Conservation (phyloP, 2,888 invertebrate genomes). For the Agrilus biguttatus region DNA sequence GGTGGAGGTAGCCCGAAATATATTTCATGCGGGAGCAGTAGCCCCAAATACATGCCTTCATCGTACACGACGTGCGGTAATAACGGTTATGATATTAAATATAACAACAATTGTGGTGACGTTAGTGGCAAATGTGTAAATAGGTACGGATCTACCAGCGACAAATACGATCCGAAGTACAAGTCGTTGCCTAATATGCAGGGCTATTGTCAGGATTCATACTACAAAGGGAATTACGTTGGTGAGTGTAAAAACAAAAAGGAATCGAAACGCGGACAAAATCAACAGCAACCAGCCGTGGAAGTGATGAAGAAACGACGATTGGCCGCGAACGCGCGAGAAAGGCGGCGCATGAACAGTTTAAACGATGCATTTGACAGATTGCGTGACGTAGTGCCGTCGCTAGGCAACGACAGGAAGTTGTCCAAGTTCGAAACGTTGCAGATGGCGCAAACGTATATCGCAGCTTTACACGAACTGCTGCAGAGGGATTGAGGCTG, state of each 20-base stretch:
- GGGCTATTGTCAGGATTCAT: slow-evolving; percentile 15
- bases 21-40: too few relatives aligned
- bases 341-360: slow-evolving; percentile 57
- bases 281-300: slow-evolving; percentile 18
- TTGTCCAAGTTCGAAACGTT: slow-evolving; percentile 62
- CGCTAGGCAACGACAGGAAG: slow-evolving; percentile 53
- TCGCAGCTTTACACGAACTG: slow-evolving; percentile 50
- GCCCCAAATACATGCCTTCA: not conserved
- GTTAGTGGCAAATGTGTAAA: slow-evolving; percentile 2
- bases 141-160: too few relatives aligned
- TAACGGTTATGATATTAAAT: slow-evolving; percentile 18
- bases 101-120: slow-evolving; percentile 9
- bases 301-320: slow-evolving; percentile 41
- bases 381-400: slow-evolving; percentile 54
- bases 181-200: slow-evolving; percentile 13
- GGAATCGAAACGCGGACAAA: slow-evolving; percentile 7
- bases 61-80: too few relatives aligned
- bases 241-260: slow-evolving; percentile 9
- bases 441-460: slow-evolving; percentile 67
- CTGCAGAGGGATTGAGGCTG: slow-evolving; percentile 29
- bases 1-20: too few relatives aligned
- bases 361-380: slow-evolving; percentile 60
- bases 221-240: slow-evolving; percentile 16
- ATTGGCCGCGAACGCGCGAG: slow-evolving; percentile 59
- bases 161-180: slow-evolving; percentile 17